A percentile compares a stretch with the other conserved stretches of the same genome.
phyloP scores from a whole-genome alignment of 2,113 vertebrate species.

The Cyanocitta stelleri region DNA sequence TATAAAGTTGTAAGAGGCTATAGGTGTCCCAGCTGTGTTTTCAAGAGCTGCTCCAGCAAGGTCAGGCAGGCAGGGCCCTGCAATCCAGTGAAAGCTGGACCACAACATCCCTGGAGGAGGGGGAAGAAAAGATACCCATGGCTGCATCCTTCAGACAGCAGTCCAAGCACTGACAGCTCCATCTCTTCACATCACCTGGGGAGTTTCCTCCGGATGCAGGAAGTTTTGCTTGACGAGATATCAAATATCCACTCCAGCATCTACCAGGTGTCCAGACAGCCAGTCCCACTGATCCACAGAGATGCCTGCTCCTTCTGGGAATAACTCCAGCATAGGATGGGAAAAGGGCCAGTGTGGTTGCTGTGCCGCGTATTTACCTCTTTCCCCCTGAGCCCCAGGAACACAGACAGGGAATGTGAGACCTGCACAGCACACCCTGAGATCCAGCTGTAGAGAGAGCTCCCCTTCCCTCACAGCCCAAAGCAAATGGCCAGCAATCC shows the following conservation, averaged over 20 bases:
- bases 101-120: background rate
- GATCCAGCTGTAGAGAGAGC: background rate
- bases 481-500: background rate
- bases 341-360: background rate
- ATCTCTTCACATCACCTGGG: background rate
- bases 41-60: background rate
- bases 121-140: background rate
- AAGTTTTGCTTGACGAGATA: background rate
- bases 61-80: background rate
- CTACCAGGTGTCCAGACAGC: background rate
- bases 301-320: background rate
- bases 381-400: background rate
- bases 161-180: background rate
- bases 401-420: background rate
- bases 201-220: background rate
- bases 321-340: background rate
- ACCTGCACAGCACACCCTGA: background rate
- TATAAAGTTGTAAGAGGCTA: fast-evolving
- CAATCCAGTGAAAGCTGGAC: background rate
- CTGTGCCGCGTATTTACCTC: background rate
- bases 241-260: background rate
- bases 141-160: background rate
- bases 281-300: background rate
- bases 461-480: background rate
- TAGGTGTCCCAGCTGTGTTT: background rate